Base-by-base conservation (phyloP, 2,888 invertebrate genomes). In the Cryptus armator region DNA sequence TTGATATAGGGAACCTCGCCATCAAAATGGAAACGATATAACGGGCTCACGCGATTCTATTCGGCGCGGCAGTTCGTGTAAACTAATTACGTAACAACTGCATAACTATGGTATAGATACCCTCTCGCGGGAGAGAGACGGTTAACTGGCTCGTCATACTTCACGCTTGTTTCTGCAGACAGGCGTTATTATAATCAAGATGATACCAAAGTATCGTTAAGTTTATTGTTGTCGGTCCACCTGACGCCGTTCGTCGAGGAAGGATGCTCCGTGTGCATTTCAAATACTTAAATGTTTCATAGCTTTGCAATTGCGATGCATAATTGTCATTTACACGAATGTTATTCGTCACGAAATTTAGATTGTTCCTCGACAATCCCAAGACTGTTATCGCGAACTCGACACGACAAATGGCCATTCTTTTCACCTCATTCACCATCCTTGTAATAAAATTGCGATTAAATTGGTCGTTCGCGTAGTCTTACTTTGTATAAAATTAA, bases 31-130 rank as follows among this genome's bases (percentile, higher is more conserved):
- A 67, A 82, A 77, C 56, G 43, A 67, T 59, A 66, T 6, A 48
- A 72, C 46, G 43, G 46, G 56, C 56, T 66, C 82, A 82, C 77
- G 82, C 82, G 82, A 82, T 78, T 44, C 48, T 78, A 59, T 81
- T 62, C 16, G 48, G 24, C 43, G 64, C 59, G 32, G 62, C 16
- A 53, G 44, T 10, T 59, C n/a, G 53, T 71, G 62, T 66, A n/a
- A 75, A 67, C 48, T n/a, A 14, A 29, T 32, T 14, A 16, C 32
- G 29, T 7, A 32, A 32, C 14, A 32, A 62, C 14, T 7, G 29
- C 14, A 10, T 43, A 66, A 66, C 16, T 66, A n/a, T 43, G 29
- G 6, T n/a, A 14, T 1, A n/a, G 43, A 7, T 32, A 37, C n/a
- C 16, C 16, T 14, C 19, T 10, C 12, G 5, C 9, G 24, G 32